Evolutionary conservation across 1,140 invertebrate genomes (phyloP), one percentile per base, ranked within the genome.

Genomic region (Bombus turneri): DNA sequence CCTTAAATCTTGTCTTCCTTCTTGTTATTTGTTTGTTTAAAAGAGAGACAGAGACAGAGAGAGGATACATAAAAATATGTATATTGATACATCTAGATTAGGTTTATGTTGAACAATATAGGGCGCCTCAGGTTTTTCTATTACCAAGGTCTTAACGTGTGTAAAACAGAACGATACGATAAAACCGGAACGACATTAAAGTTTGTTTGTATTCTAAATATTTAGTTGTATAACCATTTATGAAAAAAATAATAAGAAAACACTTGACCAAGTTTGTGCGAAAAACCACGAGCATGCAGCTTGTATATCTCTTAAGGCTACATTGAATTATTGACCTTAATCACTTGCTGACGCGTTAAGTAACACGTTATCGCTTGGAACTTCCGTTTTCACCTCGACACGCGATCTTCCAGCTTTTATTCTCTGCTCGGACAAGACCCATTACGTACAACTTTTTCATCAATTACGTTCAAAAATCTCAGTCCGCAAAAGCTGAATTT

Each of bases 321-420:
- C 69, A 73, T 81, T 75, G 77, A 85, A 85, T 85, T 75, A 81
- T 85, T 81, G 71, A 81, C 77, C 83, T 73, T 81, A 81, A 85
- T 85, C 83, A 81, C 78, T 85, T 81, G 78, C 57, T 59, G 78
- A 85, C 78, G 83, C 69, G 59, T 85, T 68, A 81, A 80, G 83
- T 74, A 74, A 85, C 71, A 22, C 69, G 77, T 85, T 85, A 85
- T 85, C 83, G 68, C 83, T 22, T 74, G 83, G 57, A 85, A 85
- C 83, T 85, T 85, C 78, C 83, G 71, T 85, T 81, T 81, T 74
- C 83, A 85, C 71, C 78, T 85, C 41, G 83, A 81, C 68, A 85
- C 59, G 59, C 78, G 59, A 81, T 85, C 69, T 80, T 57, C 34
- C 31, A 53, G 43, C 41, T n/a, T 66, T 31, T n/a, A 43, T 37